Percentiles rank a stretch among this genome's conserved stretches.
Evolutionary conservation across 2,888 invertebrate species (phyloP).

Genomic region (Nymphalis c-album): DNA sequence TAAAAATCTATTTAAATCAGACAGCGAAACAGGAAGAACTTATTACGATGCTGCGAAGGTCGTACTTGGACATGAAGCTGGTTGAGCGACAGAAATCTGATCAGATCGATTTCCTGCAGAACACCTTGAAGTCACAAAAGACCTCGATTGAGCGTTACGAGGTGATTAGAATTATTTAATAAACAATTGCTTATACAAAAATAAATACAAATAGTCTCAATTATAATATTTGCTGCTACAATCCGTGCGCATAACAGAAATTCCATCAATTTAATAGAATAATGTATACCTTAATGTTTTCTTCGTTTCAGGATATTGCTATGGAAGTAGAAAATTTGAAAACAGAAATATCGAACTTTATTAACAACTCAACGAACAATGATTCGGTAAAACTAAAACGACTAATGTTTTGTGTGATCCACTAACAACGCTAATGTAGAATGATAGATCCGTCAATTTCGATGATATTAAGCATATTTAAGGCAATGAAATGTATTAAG

Average conservation of each 20-base stretch:
- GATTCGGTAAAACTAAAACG: constrained; percentile 64
- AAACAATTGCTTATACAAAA: background rate
- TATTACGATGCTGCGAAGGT: constrained; percentile 63
- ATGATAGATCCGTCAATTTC: too few species aligned
- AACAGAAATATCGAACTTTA: constrained; percentile 65
- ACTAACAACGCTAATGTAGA: constrained; percentile 23
- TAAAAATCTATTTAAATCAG: constrained; percentile 41
- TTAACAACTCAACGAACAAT: constrained; percentile 64
- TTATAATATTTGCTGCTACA: too few species aligned
- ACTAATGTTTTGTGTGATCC: constrained; percentile 29
- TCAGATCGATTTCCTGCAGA: constrained; percentile 53
- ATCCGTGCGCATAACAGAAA: too few species aligned
- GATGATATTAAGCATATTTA: too few species aligned
- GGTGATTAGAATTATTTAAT: constrained; percentile 43
- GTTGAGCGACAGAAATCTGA: constrained; percentile 57
- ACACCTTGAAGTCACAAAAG: constrained; percentile 54
- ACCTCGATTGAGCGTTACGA: constrained; percentile 60
- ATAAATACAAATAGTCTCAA: background rate
- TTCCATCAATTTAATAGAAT: background rate
- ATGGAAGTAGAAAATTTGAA: constrained; percentile 68
- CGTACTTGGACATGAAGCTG: constrained; percentile 59
- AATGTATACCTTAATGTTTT: background rate
- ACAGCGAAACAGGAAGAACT: constrained; percentile 68
- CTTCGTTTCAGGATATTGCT: constrained; percentile 62
- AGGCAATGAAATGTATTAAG: too few species aligned